Conservation (phyloP, 2,888 invertebrate genomes). For the Phaedon cochleariae region DNA sequence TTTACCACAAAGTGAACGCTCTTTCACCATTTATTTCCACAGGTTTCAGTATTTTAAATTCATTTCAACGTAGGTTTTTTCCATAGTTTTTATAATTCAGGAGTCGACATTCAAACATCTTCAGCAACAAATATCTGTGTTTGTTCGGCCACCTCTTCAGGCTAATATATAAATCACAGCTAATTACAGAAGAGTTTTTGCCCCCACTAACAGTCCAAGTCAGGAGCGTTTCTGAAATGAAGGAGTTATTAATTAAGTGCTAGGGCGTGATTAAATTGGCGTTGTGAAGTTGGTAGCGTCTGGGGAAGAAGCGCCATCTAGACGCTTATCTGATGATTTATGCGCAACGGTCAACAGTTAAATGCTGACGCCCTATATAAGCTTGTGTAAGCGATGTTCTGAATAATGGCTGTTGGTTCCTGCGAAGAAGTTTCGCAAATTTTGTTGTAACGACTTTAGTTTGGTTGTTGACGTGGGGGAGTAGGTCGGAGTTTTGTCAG, state of each 20-base stretch:
- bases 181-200: not conserved
- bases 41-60: too few species aligned
- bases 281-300: conserved; percentile 50
- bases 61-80: too few species aligned
- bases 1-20: too few species aligned
- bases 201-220: not conserved
- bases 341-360: conserved; percentile 53
- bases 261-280: conserved; percentile 55
- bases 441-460: conserved; percentile 50
- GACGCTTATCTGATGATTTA: conserved; percentile 56
- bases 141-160: too few species aligned
- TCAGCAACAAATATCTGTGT: too few species aligned
- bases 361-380: conserved; percentile 47
- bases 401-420: conserved; percentile 47
- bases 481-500: too few species aligned
- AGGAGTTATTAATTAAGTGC: conserved; percentile 54
- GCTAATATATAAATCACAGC: not conserved
- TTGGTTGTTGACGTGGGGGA: conserved; percentile 20
- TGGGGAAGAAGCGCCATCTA: conserved; percentile 42
- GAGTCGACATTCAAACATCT: too few species aligned
- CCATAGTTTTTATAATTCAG: too few species aligned
- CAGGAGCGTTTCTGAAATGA: conserved; percentile 26
- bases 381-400: conserved; percentile 51
- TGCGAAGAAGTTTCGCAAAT: conserved; percentile 47
- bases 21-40: too few species aligned